phyloP scores from a whole-genome alignment of 2,797 vertebrate genomes.

The Rhabdomys pumilio region DNA sequence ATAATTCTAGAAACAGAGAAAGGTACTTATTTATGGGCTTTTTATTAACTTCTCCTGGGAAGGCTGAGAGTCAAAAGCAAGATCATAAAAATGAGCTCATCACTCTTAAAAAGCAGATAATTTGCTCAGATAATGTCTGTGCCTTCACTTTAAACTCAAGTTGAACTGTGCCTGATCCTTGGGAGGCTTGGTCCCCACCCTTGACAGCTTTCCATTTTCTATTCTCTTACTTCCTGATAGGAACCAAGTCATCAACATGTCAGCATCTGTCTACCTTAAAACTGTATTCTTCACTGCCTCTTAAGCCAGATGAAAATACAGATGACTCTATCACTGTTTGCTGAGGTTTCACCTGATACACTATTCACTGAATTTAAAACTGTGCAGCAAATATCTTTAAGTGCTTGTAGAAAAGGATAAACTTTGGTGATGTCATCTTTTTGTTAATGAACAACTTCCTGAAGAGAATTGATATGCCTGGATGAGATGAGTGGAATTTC shows the following conservation, averaged over 20 bases:
- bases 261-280: background rate
- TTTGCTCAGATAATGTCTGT: constrained; percentile 52
- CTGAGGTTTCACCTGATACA: constrained; percentile 47
- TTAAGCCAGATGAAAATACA: background rate
- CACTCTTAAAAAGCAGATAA: constrained; percentile 68
- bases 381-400: background rate
- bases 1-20: constrained; percentile 7
- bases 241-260: background rate
- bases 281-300: background rate
- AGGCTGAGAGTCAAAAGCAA: constrained; percentile 56
- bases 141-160: constrained; percentile 36
- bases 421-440: background rate
- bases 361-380: background rate
- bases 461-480: background rate
- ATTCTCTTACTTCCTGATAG: background rate
- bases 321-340: constrained; percentile 38
- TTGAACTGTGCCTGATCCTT: constrained; percentile 76
- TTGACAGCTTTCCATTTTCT: background rate
- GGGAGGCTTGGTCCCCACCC: constrained; percentile 15
- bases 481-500: background rate
- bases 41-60: constrained; percentile 53
- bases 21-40: constrained; percentile 59
- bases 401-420: background rate
- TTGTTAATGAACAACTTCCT: background rate
- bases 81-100: constrained; percentile 60